Evolutionary conservation across 2,888 invertebrate genomes (phyloP), one percentile per base, ranked within the genome.

Genomic region (Lasioglossum villosulum): DNA sequence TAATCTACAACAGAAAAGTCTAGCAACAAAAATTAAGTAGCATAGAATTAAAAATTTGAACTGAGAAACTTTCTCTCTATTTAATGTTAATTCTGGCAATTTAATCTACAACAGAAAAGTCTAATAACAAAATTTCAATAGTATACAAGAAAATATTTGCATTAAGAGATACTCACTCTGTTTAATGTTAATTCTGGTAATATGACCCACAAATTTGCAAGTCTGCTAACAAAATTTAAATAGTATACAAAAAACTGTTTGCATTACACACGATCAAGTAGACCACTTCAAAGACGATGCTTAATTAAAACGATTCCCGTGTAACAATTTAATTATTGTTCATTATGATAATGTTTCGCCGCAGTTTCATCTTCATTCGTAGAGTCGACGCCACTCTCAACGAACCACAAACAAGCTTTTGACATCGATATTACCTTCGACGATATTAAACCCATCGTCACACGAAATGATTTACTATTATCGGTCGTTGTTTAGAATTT

Each of bases 401-500:
- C 23, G 19, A 39, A 37, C 37, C n/a, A 4, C 37, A 68, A 68
- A 1, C 23, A 12, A n/a, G 37, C n/a, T 37, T n/a, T 39, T 39
- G 37, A 39, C 37, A 23, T 3, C 12, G n/a, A 39, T 4, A 37
- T 19, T 68, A 68, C 5, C 23, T 66, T 4, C 19, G 4, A 8
- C 23, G 1, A 19, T 30, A 59, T 75, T 59, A 39, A 82, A 48
- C 70, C 70, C 39, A 75, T 34, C 37, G 27, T 16, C 12, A 37
- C n/a, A 59, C 19, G 30, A 52, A 59, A 19, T 72, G 59, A 42
- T 84, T 30, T 16, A 5, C 39, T 19, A 27, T 23, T 34, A 27
- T 23, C 34, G 42, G 45, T 16, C 10, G n/a, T 19, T 48, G 70
- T 75, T 63, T 45, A 39, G 52, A n/a, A 71, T 75, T 81, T 80